A percentile compares a stretch with the other conserved stretches of the same genome.
Conservation (phyloP, 2,797 vertebrate genomes). For the Pempheris klunzingeri region DNA sequence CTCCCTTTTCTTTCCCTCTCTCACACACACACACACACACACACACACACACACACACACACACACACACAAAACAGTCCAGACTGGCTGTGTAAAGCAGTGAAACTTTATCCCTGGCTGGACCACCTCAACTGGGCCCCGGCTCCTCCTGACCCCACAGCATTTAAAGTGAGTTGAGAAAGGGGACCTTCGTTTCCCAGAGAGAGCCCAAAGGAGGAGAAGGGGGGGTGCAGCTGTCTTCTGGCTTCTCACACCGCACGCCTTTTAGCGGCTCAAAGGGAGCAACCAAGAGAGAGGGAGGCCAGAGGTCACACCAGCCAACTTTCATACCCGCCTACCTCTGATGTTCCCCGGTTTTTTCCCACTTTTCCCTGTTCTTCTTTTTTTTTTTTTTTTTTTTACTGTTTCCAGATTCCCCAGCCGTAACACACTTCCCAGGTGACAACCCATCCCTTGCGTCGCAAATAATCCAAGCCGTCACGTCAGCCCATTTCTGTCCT, state of each 20-base stretch:
- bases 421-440: conserved; percentile 78
- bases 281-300: conserved; percentile 71
- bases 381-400: conserved; percentile 65
- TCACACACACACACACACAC: conserved; percentile 29
- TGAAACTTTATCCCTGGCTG: conserved; percentile 78
- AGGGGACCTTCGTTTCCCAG: conserved; percentile 74
- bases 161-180: conserved; percentile 72
- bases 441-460: conserved; percentile 68
- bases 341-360: conserved; percentile 71
- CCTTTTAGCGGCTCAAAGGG: conserved; percentile 83
- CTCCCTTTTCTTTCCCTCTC: not conserved
- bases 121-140: conserved; percentile 79
- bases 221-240: conserved; percentile 80
- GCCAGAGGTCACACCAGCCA: conserved; percentile 77
- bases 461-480: conserved; percentile 74
- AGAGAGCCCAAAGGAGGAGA: conserved; percentile 58
- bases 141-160: conserved; percentile 77
- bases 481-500: conserved; percentile 61
- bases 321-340: conserved; percentile 75
- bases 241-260: conserved; percentile 76
- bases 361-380: not conserved
- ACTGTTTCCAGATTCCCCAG: conserved; percentile 82
- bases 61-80: conserved; percentile 38
- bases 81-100: conserved; percentile 68
- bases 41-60: conserved; percentile 44